Percentiles rank a stretch among this genome's conserved stretches.
These are phyloP conservation scores for Lasaia peninsularis DNA, from an alignment of 1,140 invertebrate genomes.

Conservation along the genomic window DNA sequence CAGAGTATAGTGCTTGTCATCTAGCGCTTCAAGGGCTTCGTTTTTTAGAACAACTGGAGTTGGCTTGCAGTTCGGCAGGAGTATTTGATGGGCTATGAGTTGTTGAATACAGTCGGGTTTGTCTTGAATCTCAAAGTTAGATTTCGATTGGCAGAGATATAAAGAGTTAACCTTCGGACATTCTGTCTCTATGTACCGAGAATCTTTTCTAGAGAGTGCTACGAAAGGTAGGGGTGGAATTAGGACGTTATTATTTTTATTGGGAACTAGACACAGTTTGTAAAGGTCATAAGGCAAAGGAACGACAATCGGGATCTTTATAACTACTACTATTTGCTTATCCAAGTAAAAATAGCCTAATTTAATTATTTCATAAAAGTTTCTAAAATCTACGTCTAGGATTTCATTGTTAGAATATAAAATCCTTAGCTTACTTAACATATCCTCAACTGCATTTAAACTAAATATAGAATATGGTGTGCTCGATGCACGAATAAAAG, in stretches of 20 bases:
- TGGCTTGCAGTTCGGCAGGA: slow-evolving; percentile 16
- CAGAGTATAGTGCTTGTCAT: slow-evolving; percentile 23
- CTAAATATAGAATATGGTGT: background rate
- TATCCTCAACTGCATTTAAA: background rate
- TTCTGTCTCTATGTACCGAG: slow-evolving; percentile 30
- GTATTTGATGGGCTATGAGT: slow-evolving; percentile 17
- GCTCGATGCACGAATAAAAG: slow-evolving; percentile 25
- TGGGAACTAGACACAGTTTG: background rate
- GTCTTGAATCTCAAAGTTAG: background rate
- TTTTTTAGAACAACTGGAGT: slow-evolving; percentile 17
- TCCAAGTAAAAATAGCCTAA: slow-evolving; percentile 25
- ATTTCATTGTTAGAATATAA: background rate
- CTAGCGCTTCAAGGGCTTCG: slow-evolving; percentile 26
- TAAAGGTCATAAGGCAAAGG: slow-evolving; percentile 4
- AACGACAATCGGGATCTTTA: slow-evolving; percentile 20
- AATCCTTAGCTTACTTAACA: background rate
- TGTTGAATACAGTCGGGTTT: slow-evolving; percentile 17
- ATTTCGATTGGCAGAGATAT: slow-evolving; percentile 20
- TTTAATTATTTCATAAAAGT: slow-evolving; percentile 26
- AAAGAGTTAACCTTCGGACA: slow-evolving; percentile 26
- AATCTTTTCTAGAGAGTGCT: slow-evolving; percentile 23
- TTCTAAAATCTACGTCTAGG: slow-evolving; percentile 19
- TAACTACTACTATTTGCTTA: slow-evolving; percentile 23
- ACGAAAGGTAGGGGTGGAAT: slow-evolving; percentile 21
- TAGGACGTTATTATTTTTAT: slow-evolving; percentile 12